Evolutionary conservation across 2,113 vertebrate genomes (phyloP).

Genomic region (Hippocampus guttulatus): DNA sequence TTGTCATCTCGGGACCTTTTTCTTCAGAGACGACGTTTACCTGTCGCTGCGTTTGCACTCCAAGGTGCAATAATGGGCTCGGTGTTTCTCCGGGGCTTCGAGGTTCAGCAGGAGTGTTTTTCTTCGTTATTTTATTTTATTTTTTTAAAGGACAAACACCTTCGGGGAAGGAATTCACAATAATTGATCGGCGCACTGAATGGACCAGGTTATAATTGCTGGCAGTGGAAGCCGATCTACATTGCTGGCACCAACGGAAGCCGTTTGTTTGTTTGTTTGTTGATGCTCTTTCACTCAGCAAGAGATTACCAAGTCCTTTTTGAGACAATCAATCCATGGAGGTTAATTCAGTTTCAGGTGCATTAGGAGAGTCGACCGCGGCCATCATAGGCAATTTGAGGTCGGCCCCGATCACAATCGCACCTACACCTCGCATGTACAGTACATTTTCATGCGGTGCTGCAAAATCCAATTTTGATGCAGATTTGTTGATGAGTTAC

Average conservation of each 20-base stretch:
- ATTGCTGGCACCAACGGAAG: neutral
- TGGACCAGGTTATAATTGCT: slow-evolving; percentile 84
- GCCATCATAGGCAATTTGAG: neutral
- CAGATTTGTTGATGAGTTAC: too few relatives aligned
- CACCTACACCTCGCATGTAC: too few relatives aligned
- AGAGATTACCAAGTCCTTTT: slow-evolving; percentile 4
- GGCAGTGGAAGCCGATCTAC: slow-evolving; percentile 27
- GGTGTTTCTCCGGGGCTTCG: neutral
- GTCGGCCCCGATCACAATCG: neutral
- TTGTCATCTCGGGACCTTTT: slow-evolving; percentile 70
- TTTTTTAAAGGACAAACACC: slow-evolving; percentile 29
- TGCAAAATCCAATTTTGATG: too few relatives aligned
- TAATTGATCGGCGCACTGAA: slow-evolving; percentile 82
- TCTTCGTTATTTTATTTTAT: neutral
- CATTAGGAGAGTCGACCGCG: neutral
- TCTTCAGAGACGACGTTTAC: slow-evolving; percentile 73
- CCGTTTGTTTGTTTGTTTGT: neutral
- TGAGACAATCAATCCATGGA: neutral
- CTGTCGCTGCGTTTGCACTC: slow-evolving; percentile 65
- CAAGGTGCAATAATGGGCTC: slow-evolving; percentile 25
- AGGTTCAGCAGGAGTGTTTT: slow-evolving; percentile 2
- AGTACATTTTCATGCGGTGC: too few relatives aligned
- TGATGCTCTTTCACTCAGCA: neutral
- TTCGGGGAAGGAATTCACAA: slow-evolving; percentile 55
- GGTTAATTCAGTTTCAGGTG: slow-evolving; percentile 7